Evolutionary conservation across 1,140 invertebrate genomes (phyloP).

Genomic region (Drosophila bifasciata): DNA sequence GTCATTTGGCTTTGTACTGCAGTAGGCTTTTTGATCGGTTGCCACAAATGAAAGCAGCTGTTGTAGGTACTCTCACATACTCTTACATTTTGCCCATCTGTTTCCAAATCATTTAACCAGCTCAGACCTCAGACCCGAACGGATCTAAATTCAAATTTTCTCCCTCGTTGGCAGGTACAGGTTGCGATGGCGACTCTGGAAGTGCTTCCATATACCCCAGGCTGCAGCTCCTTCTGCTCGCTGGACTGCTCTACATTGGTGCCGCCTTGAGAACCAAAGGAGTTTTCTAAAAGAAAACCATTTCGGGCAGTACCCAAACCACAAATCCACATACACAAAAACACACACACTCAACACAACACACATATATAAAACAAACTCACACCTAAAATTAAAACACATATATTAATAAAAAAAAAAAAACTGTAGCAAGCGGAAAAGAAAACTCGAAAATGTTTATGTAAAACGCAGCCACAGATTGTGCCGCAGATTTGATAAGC

Average conservation of each 20-base stretch:
- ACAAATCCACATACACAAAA: constrained; percentile 32
- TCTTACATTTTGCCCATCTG: constrained; percentile 34
- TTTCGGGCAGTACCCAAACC: constrained; percentile 34
- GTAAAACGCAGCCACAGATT: constrained; percentile 21
- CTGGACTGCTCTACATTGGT: constrained; percentile 55
- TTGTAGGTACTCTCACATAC: constrained; percentile 33
- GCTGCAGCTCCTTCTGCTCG: constrained; percentile 51
- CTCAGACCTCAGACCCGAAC: not conserved
- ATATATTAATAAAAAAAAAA: constrained; percentile 55
- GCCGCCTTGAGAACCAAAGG: constrained; percentile 49
- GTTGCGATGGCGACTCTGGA: constrained; percentile 55
- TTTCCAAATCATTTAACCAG: constrained; percentile 8
- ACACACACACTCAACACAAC: constrained; percentile 20
- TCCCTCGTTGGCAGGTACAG: constrained; percentile 42
- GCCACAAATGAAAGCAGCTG: constrained; percentile 3
- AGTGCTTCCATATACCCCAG: constrained; percentile 68
- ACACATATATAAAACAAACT: constrained; percentile 29
- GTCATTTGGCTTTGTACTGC: constrained; percentile 35
- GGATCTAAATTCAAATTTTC: constrained; percentile 11
- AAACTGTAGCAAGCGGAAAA: constrained; percentile 41
- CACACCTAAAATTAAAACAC: constrained; percentile 59
- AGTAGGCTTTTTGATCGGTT: not conserved
- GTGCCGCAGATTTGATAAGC: constrained; percentile 46
- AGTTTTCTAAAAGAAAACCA: constrained; percentile 76
- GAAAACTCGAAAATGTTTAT: constrained; percentile 27